These are phyloP conservation scores for Ariopsis seemanni DNA, from an alignment of 2,113 vertebrate species.

Conservation along the genomic window DNA sequence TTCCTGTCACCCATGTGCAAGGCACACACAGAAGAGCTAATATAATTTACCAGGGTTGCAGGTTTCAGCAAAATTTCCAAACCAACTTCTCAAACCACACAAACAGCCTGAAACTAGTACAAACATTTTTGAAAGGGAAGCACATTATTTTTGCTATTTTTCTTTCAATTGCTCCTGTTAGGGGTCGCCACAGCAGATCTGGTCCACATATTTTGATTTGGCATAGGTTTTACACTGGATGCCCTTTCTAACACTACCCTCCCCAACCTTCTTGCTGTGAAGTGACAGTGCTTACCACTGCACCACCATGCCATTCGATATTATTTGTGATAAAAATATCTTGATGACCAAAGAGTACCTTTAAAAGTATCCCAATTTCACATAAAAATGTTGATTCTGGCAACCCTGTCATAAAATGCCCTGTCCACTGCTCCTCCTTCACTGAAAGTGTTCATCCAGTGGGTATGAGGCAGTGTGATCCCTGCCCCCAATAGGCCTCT, in stretches of 20 bases:
- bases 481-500: not conserved
- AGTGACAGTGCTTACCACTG: no score
- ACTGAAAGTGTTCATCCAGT: no score
- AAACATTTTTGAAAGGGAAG: no score
- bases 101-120: not conserved
- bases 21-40: not conserved
- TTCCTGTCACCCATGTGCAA: not conserved
- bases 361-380: not conserved
- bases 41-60: not conserved
- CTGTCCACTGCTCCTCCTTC: no score
- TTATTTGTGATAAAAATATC: not conserved
- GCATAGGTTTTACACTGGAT: no score
- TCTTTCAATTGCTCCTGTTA: no score
- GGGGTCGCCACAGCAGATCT: no score
- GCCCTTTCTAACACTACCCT: no score
- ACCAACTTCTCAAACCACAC: not conserved
- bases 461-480: not conserved
- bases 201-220: no score
- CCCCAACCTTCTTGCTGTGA: no score
- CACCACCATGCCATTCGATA: no score
- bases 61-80: not conserved
- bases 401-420: not conserved
- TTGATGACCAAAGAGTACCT: not conserved
- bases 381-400: not conserved
- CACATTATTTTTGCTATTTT: not conserved